Conservation (phyloP, 2,888 invertebrate genomes). For the Podotricha telesiphe region DNA sequence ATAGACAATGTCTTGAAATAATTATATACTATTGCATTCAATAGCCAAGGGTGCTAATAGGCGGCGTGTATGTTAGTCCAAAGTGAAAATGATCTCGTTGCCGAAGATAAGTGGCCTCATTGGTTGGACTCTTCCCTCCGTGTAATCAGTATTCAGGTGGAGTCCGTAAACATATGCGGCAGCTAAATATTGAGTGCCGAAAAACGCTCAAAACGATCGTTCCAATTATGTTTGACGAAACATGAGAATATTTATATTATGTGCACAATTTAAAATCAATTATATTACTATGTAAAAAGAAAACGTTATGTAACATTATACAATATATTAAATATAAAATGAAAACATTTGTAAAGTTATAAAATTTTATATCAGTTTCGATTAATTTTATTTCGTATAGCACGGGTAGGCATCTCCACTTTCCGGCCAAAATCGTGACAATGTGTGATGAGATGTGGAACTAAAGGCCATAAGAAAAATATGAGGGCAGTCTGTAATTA, state of each 20-base stretch:
- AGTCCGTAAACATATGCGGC: conserved; percentile 49
- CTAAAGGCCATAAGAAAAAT: too few species aligned
- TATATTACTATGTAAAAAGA: not conserved
- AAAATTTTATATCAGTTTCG: too few species aligned
- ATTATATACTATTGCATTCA: conserved; percentile 18
- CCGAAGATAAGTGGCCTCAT: conserved; percentile 62
- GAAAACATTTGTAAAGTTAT: too few species aligned
- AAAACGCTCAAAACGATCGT: conserved; percentile 28
- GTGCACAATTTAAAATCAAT: not conserved
- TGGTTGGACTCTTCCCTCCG: conserved; percentile 59
- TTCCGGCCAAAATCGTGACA: too few species aligned
- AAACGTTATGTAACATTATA: not conserved
- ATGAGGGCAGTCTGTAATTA: too few species aligned
- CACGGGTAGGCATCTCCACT: too few species aligned
- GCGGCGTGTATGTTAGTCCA: conserved; percentile 36
- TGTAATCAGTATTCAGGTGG: conserved; percentile 56
- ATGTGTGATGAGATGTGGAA: too few species aligned
- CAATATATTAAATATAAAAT: not conserved
- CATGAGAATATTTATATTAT: conserved; percentile 12
- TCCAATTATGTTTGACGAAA: conserved; percentile 17
- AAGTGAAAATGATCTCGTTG: conserved; percentile 57
- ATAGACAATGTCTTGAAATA: not conserved
- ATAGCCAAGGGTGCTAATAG: conserved; percentile 33
- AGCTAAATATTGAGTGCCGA: conserved; percentile 31
- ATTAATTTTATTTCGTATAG: too few species aligned